phyloP scores from a whole-genome alignment of 2,888 invertebrate genomes.

The Zhuqinia jingwanae region DNA sequence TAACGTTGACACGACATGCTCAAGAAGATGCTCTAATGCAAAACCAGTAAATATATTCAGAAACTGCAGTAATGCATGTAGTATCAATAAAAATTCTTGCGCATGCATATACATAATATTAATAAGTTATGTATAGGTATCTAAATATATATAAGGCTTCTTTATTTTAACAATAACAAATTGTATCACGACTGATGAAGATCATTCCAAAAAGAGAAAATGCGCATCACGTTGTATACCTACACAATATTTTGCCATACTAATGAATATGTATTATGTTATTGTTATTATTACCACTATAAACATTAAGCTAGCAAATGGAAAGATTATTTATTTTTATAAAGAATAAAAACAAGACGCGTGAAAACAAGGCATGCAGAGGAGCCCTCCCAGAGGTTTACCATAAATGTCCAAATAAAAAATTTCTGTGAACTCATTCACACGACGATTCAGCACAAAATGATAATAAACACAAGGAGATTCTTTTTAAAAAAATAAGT shows the following conservation, averaged over 20 bases:
- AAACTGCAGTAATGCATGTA: too few relatives aligned
- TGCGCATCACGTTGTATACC: neutral
- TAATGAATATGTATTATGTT: too few relatives aligned
- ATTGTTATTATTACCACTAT: too few relatives aligned
- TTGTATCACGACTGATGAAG: constrained; percentile 18
- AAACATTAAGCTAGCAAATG: too few relatives aligned
- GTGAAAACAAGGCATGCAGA: constrained; percentile 37
- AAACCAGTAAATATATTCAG: too few relatives aligned
- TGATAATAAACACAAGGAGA: constrained; percentile 2
- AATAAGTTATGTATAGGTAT: too few relatives aligned
- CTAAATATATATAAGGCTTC: too few relatives aligned
- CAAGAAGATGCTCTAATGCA: neutral
- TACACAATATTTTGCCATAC: too few relatives aligned
- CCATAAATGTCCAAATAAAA: constrained; percentile 55
- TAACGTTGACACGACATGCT: constrained; percentile 7
- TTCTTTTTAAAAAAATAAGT: neutral
- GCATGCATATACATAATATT: too few relatives aligned
- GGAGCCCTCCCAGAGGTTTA: constrained; percentile 45
- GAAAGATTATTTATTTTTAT: too few relatives aligned
- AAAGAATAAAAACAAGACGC: constrained; percentile 21
- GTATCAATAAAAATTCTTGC: too few relatives aligned
- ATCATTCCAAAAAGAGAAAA: constrained; percentile 26
- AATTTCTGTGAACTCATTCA: constrained; percentile 56
- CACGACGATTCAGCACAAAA: constrained; percentile 44
- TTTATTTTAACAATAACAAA: neutral